Evolutionary conservation across 2,113 vertebrate genomes (phyloP), one percentile per base, ranked within the genome.

Genomic region (Corythoichthys intestinalis): DNA sequence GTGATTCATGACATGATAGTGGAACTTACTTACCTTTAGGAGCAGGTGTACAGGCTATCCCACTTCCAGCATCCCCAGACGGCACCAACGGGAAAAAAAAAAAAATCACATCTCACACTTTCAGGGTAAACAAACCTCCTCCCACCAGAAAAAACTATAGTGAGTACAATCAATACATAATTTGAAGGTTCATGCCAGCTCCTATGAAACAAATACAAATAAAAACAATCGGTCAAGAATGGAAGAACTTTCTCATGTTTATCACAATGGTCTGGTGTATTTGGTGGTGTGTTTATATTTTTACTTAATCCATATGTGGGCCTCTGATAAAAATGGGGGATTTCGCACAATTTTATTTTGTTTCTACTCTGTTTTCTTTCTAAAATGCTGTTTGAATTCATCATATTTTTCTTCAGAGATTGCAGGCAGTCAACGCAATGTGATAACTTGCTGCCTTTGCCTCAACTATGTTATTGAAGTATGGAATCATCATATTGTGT

Each of bases 401-500:
- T 44, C 38, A 28, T 39, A 62, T 62, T 62, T 62, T 62, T 62
- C 59, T 20, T 44, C 9, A 60, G 15, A 44, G 39, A 62, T 17
- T 44, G 59, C 12, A 39, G 59, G 59, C 20, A 62, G 17, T 41
- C 58, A 41, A n/a, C 44, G 59, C 20, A n/a, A 62, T 44, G 10
- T 62, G 39, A 62, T 62, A 62, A 62, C 59, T 62, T 62, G 44
- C 39, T 20, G 59, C 44, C 59, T 44, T 20, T 44, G 39, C 39
- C 59, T 62, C 59, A 62, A 41, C 59, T 62, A 62, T 62, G 59
- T 62, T 41, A 62, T 62, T 46, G 59, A 41, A 39, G 39, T 5
- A 62, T 46, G 39, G 17, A 46, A 44, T 44, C 59, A 62, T 62
- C 59, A 62, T 62, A 44, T 12, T 44, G 39, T 46, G 59, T 38